Evolutionary conservation across 2,797 vertebrate species (phyloP).

Genomic region (Sebastes cheni): DNA sequence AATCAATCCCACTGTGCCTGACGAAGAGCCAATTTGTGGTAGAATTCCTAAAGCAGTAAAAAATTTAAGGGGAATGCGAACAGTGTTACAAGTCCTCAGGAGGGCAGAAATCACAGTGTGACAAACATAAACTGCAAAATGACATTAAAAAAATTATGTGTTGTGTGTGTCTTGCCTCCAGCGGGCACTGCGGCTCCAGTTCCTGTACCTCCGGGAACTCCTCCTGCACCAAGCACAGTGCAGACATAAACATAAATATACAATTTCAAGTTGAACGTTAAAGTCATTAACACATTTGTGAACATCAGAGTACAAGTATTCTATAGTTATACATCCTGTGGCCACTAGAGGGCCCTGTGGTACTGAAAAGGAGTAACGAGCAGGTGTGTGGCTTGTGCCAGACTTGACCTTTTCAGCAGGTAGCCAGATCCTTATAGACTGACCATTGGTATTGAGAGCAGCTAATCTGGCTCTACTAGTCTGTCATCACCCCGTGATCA

Average conservation of each 20-base stretch:
- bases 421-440: not conserved
- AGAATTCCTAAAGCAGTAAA: not conserved
- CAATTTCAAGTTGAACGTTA: not conserved
- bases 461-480: constrained; percentile 34
- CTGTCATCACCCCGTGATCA: constrained; percentile 59
- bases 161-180: constrained; percentile 60
- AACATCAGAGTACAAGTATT: not conserved
- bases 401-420: constrained; percentile 12
- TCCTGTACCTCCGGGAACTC: constrained; percentile 60
- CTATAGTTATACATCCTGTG: not conserved
- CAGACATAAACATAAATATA: constrained; percentile 6
- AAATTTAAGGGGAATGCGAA: not conserved
- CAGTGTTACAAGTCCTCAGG: not conserved
- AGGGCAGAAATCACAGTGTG: not conserved
- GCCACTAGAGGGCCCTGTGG: constrained; percentile 50
- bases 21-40: not conserved
- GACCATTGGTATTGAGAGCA: constrained; percentile 24
- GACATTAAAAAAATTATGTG: not conserved
- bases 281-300: not conserved
- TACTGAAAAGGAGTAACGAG: not conserved
- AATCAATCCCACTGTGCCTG: not conserved
- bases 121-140: not conserved
- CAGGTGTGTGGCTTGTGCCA: not conserved
- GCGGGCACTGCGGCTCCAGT: constrained; percentile 59
- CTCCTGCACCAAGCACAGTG: constrained; percentile 46